Evolutionary conservation across 1,140 invertebrate genomes (phyloP), one percentile per base, ranked within the genome.

Genomic region (Adoxophyes honmai): DNA sequence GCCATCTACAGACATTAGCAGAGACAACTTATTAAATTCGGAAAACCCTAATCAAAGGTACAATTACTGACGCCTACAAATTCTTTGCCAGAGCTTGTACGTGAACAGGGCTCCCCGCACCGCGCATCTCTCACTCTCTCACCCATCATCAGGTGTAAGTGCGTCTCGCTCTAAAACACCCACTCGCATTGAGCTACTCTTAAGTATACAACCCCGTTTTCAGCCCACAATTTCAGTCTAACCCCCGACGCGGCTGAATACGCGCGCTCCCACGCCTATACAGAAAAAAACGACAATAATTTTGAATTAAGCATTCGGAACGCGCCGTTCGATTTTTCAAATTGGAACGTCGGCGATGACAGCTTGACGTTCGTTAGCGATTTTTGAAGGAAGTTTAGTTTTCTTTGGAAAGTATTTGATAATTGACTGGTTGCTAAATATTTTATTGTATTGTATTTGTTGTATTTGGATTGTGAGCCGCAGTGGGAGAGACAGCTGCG

Each of bases 41-140:
- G 68, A 67, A 70, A 58, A 71, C 66, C 74, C 68, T 72, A 78
- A 78, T 80, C 71, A 78, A 61, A 71, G 70, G 64, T 73, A 74
- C 66, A 78, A 81, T 75, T 74, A 76, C 64, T 61, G 56, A 69
- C 71, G 72, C 78, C 75, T 78, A 75, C 75, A 68, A 75, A 70
- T 74, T 76, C 74, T 73, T 76, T 60, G 60, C 72, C n/a, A 56
- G 38, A 57, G 42, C 35, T 34, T 16, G 66, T 72, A 74, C 71
- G 74, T 73, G 66, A 65, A 64, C 61, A 44, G 44, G 36, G 56
- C 60, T 67, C 63, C 65, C 66, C 65, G 42, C 59, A 62, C 57
- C 57, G 51, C 57, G 9, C 33, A 34, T 39, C 4, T 16, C 55
- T 14, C 11, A 60, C 62, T 36, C 52, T 42, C 21, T 72, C 59